Percentiles rank a stretch among this genome's conserved stretches.
phyloP scores from a whole-genome alignment of 2,113 vertebrate genomes.

The Andinoacara biseriatus region DNA sequence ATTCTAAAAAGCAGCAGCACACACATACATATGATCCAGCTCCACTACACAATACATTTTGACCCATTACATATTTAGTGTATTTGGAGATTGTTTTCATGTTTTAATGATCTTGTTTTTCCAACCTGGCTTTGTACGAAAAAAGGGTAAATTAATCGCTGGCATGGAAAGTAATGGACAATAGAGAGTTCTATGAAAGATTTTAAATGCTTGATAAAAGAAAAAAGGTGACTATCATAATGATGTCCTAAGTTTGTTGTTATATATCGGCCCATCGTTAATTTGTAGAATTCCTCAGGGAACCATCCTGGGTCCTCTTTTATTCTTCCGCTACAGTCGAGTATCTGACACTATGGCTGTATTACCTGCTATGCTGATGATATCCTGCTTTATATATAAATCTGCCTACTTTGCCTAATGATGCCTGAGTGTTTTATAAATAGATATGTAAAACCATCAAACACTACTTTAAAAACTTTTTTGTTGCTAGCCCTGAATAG shows the following conservation, averaged over 20 bases:
- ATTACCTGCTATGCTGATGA: background rate
- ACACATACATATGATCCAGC: background rate
- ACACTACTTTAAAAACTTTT: background rate
- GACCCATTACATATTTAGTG: background rate
- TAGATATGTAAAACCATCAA: background rate
- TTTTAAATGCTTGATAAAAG: background rate
- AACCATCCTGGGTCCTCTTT: background rate
- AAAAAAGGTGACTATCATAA: accelerated
- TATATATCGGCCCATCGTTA: background rate
- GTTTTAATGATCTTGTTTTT: background rate
- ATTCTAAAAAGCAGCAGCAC: background rate
- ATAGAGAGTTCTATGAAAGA: background rate
- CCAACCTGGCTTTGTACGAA: background rate
- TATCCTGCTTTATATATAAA: background rate
- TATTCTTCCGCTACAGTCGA: background rate
- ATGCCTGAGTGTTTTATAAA: background rate
- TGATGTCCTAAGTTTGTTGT: too few species aligned
- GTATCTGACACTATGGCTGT: background rate
- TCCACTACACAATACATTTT: background rate
- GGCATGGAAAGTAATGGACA: background rate
- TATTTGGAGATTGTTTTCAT: background rate
- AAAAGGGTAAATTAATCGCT: background rate
- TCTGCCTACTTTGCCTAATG: background rate
- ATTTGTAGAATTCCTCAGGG: background rate
- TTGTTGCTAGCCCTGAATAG: background rate